These are phyloP conservation scores for Athalia rosae DNA, from an alignment of 2,888 invertebrate genomes.

Conservation along the genomic window DNA sequence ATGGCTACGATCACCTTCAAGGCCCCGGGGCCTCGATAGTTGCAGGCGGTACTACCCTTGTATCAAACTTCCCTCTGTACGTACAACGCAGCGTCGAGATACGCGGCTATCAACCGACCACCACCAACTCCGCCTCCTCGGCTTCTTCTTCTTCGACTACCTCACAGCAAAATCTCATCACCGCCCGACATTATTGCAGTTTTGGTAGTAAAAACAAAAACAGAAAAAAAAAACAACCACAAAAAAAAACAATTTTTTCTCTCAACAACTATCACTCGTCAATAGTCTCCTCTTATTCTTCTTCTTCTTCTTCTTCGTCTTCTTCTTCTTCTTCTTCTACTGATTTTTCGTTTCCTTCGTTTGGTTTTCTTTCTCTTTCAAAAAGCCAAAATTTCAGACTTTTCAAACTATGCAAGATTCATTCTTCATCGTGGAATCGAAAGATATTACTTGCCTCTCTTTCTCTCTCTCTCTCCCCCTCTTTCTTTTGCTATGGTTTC, in stretches of 20 bases:
- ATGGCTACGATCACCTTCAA: slow-evolving; percentile 65
- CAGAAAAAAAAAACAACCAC: too few species aligned
- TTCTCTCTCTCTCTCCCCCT: slow-evolving; percentile 45
- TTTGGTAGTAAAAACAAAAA: slow-evolving; percentile 87
- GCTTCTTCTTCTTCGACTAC: slow-evolving; percentile 45
- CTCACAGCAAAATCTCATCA: slow-evolving; percentile 72
- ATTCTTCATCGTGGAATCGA: background rate
- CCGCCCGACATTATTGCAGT: slow-evolving; percentile 95
- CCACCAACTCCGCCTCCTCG: slow-evolving; percentile 73
- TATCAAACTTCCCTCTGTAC: slow-evolving; percentile 64
- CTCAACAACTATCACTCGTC: slow-evolving; percentile 19
- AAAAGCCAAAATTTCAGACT: too few species aligned
- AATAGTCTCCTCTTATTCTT: too few species aligned
- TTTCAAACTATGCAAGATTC: background rate
- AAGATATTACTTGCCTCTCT: background rate
- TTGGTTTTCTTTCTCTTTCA: too few species aligned
- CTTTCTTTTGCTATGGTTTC: slow-evolving; percentile 41
- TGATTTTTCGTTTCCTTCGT: background rate
- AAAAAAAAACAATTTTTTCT: too few species aligned
- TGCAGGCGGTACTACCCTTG: slow-evolving; percentile 53
- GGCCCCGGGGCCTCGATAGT: slow-evolving; percentile 72
- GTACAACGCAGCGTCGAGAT: slow-evolving; percentile 70
- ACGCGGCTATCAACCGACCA: slow-evolving; percentile 65
- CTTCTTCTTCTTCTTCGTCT: background rate
- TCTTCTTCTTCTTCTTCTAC: background rate